phyloP scores from a whole-genome alignment of 2,797 vertebrate genomes.

The Selene dorsalis region DNA sequence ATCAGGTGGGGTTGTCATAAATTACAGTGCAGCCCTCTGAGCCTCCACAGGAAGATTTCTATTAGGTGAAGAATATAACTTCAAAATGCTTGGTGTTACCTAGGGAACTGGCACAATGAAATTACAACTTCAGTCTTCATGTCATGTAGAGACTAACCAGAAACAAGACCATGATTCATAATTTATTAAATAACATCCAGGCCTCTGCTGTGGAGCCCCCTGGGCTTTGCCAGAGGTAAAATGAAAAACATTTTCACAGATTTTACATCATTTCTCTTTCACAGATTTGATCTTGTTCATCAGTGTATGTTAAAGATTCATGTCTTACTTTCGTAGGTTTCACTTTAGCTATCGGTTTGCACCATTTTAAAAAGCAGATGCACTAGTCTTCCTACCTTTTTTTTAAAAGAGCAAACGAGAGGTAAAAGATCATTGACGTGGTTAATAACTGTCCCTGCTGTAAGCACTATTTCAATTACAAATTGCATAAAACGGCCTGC shows the following conservation, averaged over 20 bases:
- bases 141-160: conserved; percentile 48
- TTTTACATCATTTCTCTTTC: not conserved
- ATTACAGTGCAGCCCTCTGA: conserved; percentile 48
- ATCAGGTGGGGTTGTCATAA: conserved; percentile 47
- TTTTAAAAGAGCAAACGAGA: conserved; percentile 3
- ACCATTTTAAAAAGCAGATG: not conserved
- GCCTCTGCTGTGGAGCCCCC: conserved; percentile 22
- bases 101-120: conserved; percentile 56
- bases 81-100: conserved; percentile 61
- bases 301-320: not conserved
- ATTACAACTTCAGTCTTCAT: conserved; percentile 56
- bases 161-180: conserved; percentile 55
- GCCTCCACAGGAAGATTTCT: conserved; percentile 32
- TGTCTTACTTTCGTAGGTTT: not conserved
- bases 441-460: conserved; percentile 3
- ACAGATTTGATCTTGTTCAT: not conserved
- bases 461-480: conserved; percentile 1
- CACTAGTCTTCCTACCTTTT: conserved; percentile 6
- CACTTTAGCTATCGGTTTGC: not conserved
- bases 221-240: conserved; percentile 10
- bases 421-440: not conserved
- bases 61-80: conserved; percentile 46
- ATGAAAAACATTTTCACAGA: conserved; percentile 25
- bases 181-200: conserved; percentile 46
- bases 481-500: conserved; percentile 17